These are phyloP conservation scores for Umimayanthus kanabou DNA, from an alignment of 92 coral and sea anemone genomes.

Conservation along the genomic window DNA sequence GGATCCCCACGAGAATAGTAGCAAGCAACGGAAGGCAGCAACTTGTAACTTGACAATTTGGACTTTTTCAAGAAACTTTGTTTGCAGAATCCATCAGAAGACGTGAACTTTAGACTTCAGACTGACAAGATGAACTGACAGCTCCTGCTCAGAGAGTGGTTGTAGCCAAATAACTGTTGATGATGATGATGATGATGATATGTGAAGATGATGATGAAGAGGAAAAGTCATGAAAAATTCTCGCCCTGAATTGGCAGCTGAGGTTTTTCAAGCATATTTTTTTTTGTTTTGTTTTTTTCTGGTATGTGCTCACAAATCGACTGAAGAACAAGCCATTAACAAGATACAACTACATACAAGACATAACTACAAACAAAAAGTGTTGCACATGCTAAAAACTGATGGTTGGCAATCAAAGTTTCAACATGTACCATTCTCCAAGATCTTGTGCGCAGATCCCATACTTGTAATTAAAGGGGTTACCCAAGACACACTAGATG, in stretches of 20 bases:
- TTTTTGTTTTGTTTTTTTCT: conserved; percentile 5
- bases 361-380: neutral
- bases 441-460: neutral
- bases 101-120: neutral
- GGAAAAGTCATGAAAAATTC: conserved; percentile 9
- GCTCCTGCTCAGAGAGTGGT: conserved; percentile 29
- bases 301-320: conserved; percentile 20
- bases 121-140: neutral
- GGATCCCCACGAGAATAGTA: neutral
- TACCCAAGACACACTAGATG: neutral
- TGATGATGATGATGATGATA: conserved; percentile 34
- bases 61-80: conserved; percentile 15
- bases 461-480: neutral
- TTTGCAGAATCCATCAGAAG: conserved; percentile 23
- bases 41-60: neutral
- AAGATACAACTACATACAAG: neutral
- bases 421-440: neutral
- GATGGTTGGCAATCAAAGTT: conserved; percentile 15
- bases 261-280: neutral
- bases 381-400: conserved; percentile 13
- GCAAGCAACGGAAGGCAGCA: neutral
- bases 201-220: conserved; percentile 17
- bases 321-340: conserved; percentile 4
- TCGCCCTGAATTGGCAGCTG: conserved; percentile 11
- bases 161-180: conserved; percentile 26